Base-by-base conservation (phyloP, 2,113 vertebrate species). In the Lonchura striata region DNA sequence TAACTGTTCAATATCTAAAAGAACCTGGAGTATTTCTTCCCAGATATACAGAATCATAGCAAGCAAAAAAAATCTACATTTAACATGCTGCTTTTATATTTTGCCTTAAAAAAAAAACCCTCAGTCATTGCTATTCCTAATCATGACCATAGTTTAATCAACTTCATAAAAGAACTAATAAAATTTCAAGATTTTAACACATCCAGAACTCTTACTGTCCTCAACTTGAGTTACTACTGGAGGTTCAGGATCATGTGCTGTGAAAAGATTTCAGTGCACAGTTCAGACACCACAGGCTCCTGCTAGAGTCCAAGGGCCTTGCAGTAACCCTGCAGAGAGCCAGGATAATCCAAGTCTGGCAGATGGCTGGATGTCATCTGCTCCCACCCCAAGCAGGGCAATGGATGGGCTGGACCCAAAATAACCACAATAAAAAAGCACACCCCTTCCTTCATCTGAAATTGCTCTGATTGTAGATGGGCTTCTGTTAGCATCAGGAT, bases 401-500 rank as follows among this genome's bases (percentile, higher is more conserved):
- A 39, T 5, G 12, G 50, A 41, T 25, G 11, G 23, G 20, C 30
- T 54, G 39, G 44, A 65, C 42, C 24, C 37, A 47, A 78, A 82
- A 28, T 7, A 80, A 74, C 66, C 6, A 6, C 1, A 10, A 11
- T 6, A 33, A 60, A 42, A 37, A 33, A 46, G 23, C 10, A 59
- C 41, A 37, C 9, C 19, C 41, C 12, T 52, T 82, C 47, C 64
- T 47, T 64, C 18, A 35, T 3, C 41, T 0, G 11, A 71, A 92
- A 10, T 18, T 33, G 2, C 44, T 21, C 33, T 39, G 41, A 33
- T 3, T 50, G 15, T 1, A 24, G 20, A 49, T 0, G 2, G 21
- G 30, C 3, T 66, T 88, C 83, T 42, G 24, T 30, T 2, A 2
- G 12, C 49, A 53, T 21, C 25, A 56, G 46, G 39, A 76, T 75